Conservation (phyloP, 2,113 vertebrate species). For the Neofelis nebulosa region DNA sequence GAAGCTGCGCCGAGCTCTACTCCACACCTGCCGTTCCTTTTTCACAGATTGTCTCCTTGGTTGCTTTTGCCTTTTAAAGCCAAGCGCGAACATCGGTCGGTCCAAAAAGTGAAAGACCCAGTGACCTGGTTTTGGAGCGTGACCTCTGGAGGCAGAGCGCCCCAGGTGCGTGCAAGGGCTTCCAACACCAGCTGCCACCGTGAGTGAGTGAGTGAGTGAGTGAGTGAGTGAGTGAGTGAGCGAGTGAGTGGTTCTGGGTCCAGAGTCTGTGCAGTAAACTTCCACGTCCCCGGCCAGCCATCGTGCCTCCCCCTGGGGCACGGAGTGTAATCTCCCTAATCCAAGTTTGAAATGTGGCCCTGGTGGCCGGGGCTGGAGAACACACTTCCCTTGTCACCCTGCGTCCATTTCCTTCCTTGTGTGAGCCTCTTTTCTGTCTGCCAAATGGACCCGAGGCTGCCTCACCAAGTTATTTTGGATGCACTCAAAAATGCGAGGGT, state of each 20-base stretch:
- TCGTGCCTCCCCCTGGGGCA: not conserved
- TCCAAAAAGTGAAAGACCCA: not conserved
- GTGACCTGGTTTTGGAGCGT: not conserved
- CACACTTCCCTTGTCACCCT: not conserved
- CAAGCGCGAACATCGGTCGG: not conserved
- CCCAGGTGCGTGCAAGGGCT: not conserved
- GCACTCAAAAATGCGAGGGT: not conserved
- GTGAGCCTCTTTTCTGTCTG: not conserved
- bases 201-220: no score
- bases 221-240: no score
- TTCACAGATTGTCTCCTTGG: not conserved
- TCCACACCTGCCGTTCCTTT: not conserved
- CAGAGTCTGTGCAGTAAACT: no score
- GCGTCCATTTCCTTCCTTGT: not conserved
- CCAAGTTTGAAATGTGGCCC: not conserved
- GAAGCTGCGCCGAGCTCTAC: not conserved
- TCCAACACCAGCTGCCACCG: not conserved
- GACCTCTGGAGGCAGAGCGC: not conserved
- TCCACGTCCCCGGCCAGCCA: fast-evolving
- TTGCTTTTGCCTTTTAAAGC: conserved; percentile 27
- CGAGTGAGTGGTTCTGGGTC: not conserved
- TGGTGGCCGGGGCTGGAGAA: not conserved
- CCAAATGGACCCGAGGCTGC: not conserved
- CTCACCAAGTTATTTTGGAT: not conserved
- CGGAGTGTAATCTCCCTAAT: not conserved